A percentile compares a stretch with the other conserved stretches of the same genome.
Conservation (phyloP, 2,888 invertebrate species). For the Thereva nobilitata region DNA sequence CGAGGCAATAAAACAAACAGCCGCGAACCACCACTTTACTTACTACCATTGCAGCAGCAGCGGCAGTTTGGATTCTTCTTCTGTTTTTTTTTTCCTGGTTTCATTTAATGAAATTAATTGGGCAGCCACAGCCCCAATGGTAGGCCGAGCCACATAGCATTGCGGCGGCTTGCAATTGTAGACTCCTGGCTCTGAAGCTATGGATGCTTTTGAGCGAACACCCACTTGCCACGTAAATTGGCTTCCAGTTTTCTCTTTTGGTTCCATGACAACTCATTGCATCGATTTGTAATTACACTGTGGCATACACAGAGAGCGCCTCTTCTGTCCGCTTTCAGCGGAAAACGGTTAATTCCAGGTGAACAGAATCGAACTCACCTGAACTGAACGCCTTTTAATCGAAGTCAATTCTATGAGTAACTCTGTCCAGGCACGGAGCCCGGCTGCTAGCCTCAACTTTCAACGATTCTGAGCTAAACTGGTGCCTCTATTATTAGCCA, state of each 20-base stretch:
- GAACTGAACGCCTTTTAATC: slow-evolving; percentile 10
- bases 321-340: slow-evolving; percentile 26
- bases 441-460: slow-evolving; percentile 18
- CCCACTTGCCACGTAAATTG: slow-evolving; percentile 31
- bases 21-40: slow-evolving; percentile 8
- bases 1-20: slow-evolving; percentile 30
- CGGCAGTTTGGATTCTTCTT: slow-evolving; percentile 21
- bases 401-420: neutral
- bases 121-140: slow-evolving; percentile 22
- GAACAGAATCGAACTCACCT: neutral
- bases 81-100: neutral
- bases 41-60: slow-evolving; percentile 14
- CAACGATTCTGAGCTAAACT: slow-evolving; percentile 29
- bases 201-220: slow-evolving; percentile 7
- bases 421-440: neutral
- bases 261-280: slow-evolving; percentile 22
- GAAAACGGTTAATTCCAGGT: slow-evolving; percentile 17
- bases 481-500: slow-evolving; percentile 27
- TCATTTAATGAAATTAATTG: slow-evolving; percentile 33
- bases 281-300: slow-evolving; percentile 36
- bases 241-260: slow-evolving; percentile 27
- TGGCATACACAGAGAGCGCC: slow-evolving; percentile 20
- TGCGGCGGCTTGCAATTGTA: neutral
- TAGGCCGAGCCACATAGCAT: slow-evolving; percentile 9
- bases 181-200: neutral